Conservation (phyloP, 1,140 invertebrate species). For the Microplitis mediator region DNA sequence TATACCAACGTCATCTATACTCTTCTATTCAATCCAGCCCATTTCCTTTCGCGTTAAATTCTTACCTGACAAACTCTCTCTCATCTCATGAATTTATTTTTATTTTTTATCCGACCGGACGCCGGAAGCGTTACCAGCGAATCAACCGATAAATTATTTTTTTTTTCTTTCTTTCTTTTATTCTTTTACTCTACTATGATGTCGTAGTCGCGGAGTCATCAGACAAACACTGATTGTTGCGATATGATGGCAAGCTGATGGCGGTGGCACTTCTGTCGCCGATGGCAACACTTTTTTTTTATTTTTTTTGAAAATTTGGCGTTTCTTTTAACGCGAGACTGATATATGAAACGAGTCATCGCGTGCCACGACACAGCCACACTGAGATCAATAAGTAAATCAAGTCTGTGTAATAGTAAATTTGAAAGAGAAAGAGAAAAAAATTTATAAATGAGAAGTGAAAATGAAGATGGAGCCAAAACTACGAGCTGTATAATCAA, state of each 20-base stretch:
- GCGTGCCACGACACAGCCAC: neutral
- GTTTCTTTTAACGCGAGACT: neutral
- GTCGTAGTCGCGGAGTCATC: slow-evolving; percentile 14
- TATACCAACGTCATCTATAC: no score
- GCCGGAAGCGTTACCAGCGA: slow-evolving; percentile 26
- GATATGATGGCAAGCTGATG: neutral
- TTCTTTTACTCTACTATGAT: neutral
- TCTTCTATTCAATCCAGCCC: neutral
- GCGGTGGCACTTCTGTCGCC: slow-evolving; percentile 4
- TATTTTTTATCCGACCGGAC: slow-evolving; percentile 13
- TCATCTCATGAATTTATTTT: neutral
- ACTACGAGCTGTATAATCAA: slow-evolving; percentile 59
- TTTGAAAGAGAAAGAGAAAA: neutral
- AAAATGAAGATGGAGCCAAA: slow-evolving; percentile 43
- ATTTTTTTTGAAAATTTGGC: neutral
- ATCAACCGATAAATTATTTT: slow-evolving; percentile 19
- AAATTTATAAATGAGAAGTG: neutral
- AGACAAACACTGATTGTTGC: slow-evolving; percentile 13
- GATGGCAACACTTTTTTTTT: slow-evolving; percentile 1
- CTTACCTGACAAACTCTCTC: slow-evolving; percentile 8
- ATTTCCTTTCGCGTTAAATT: slow-evolving; percentile 17
- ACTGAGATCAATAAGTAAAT: neutral
- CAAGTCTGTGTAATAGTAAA: neutral
- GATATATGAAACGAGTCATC: neutral
- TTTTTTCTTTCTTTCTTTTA: slow-evolving; percentile 1